A percentile compares a stretch with the other conserved stretches of the same genome.
Evolutionary conservation across 2,113 vertebrate species (phyloP).

Genomic region (Physeter macrocephalus): DNA sequence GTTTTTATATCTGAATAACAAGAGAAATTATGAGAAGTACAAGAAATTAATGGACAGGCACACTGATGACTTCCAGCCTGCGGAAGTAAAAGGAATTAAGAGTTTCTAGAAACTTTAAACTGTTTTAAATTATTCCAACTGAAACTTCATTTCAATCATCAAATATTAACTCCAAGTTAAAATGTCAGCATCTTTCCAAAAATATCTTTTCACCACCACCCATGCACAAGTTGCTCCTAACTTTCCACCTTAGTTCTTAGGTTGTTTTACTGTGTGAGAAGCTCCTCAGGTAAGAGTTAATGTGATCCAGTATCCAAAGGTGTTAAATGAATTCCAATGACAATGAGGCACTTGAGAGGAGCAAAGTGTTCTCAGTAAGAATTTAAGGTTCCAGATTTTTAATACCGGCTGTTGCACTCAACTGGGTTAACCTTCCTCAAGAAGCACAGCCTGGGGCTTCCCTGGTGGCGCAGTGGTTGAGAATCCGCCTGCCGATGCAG

Average conservation of each 20-base stretch:
- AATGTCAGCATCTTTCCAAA: background rate
- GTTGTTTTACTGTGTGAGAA: background rate
- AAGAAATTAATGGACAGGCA: background rate
- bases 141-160: background rate
- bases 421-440: background rate
- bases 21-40: background rate
- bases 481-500: too few species aligned
- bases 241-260: background rate
- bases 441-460: too few species aligned
- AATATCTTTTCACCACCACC: background rate
- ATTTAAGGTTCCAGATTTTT: conserved; percentile 1
- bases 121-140: background rate
- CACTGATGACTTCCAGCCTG: background rate
- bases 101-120: background rate
- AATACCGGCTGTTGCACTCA: background rate
- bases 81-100: background rate
- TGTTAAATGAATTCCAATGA: background rate
- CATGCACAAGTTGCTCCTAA: background rate
- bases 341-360: background rate
- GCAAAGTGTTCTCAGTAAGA: background rate
- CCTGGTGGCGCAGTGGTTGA: too few species aligned
- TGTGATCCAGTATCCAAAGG: background rate
- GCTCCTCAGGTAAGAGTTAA: background rate
- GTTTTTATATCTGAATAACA: background rate
- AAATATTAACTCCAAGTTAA: background rate